Conservation (phyloP, 2,888 invertebrate genomes). For the Yponomeuta malinellus region DNA sequence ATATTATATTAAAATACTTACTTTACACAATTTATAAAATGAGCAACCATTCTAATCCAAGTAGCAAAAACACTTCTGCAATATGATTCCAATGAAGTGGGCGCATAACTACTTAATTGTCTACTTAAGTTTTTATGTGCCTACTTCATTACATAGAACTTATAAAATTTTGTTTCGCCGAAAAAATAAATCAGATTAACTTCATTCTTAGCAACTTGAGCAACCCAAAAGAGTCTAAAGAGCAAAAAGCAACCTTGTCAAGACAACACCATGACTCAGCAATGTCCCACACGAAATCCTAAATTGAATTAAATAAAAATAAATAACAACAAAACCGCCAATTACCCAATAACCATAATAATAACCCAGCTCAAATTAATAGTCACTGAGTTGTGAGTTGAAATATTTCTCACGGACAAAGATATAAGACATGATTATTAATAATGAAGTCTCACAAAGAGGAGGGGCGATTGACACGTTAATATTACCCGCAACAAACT, state of each 20-base stretch:
- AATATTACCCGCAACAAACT: conserved; percentile 35
- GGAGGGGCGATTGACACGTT: conserved; percentile 70
- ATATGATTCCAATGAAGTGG: too few species aligned
- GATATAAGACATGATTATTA: conserved; percentile 63
- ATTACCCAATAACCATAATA: conserved; percentile 66
- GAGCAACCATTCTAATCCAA: too few species aligned
- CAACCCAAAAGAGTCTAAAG: background rate
- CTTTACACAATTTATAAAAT: too few species aligned
- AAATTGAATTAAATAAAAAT: conserved; percentile 49
- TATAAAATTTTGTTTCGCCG: too few species aligned
- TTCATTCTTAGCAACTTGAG: too few species aligned
- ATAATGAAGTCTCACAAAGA: conserved; percentile 37
- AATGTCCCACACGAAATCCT: conserved; percentile 50
- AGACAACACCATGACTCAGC: conserved; percentile 46
- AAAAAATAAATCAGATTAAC: too few species aligned
- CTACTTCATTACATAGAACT: too few species aligned
- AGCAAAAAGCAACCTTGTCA: background rate
- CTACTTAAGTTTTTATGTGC: too few species aligned
- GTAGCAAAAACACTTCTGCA: too few species aligned
- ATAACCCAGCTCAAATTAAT: conserved; percentile 51
- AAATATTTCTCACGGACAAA: conserved; percentile 64
- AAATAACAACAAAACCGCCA: conserved; percentile 55
- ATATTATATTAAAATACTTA: too few species aligned
- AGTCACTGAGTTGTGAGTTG: conserved; percentile 49
- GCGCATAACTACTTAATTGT: too few species aligned